phyloP scores from a whole-genome alignment of 1,140 invertebrate species.

The Drosophila hydei region DNA sequence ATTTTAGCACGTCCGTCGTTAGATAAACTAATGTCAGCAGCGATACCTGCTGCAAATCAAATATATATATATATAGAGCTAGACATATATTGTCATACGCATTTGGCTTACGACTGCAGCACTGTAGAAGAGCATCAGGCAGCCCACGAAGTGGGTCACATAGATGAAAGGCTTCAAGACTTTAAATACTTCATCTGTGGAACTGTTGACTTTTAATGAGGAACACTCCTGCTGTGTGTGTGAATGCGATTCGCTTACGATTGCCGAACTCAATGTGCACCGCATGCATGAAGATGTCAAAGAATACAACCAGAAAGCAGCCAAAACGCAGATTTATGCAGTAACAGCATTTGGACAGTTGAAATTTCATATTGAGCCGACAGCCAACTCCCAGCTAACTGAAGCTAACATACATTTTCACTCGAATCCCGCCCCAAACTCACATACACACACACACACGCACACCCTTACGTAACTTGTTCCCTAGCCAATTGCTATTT shows the following conservation, averaged over 20 bases:
- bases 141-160: not conserved
- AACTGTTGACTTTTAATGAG: not conserved
- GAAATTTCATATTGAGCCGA: conserved; percentile 34
- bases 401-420: not conserved
- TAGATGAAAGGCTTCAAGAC: not conserved
- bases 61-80: not conserved
- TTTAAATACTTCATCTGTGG: not conserved
- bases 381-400: conserved; percentile 10
- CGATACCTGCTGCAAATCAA: conserved; percentile 4
- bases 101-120: conserved; percentile 1
- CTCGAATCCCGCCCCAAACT: not conserved
- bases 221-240: not conserved
- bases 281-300: conserved; percentile 5
- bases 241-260: conserved; percentile 11
- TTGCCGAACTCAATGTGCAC: not conserved
- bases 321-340: conserved; percentile 6
- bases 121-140: conserved; percentile 1
- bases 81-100: not conserved
- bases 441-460: not conserved
- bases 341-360: conserved; percentile 24
- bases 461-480: not conserved
- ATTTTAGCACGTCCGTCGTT: not conserved
- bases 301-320: conserved; percentile 26
- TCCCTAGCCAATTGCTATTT: conserved; percentile 45
- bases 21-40: conserved; percentile 3